Conservation (phyloP, 2,113 vertebrate species). For the Ciconia boyciana region DNA sequence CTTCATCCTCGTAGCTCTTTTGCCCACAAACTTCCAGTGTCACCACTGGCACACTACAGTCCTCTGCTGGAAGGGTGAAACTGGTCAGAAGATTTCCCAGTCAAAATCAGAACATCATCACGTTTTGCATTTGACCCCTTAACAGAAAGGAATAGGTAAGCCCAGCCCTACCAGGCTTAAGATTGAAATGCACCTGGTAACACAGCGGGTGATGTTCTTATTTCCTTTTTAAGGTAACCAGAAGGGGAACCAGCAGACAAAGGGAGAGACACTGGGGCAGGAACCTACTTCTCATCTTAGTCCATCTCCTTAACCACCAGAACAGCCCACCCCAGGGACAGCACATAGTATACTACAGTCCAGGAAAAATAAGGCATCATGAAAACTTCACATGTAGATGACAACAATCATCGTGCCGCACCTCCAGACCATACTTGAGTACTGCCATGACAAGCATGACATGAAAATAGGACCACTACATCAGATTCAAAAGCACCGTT, state of each 20-base stretch:
- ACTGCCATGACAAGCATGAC: too few species aligned
- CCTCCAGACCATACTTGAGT: neutral
- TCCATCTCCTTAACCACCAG: neutral
- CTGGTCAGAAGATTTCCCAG: neutral
- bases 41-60: neutral
- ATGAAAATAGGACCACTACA: neutral
- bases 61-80: neutral
- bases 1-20: neutral
- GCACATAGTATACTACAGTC: neutral
- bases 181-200: neutral
- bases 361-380: neutral
- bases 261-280: neutral
- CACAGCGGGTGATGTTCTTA: accelerated
- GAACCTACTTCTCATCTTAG: neutral
- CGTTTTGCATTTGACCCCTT: neutral
- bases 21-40: neutral
- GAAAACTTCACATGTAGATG: accelerated
- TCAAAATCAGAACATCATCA: neutral
- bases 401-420: accelerated
- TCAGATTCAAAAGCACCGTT: too few species aligned
- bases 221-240: neutral
- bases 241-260: neutral
- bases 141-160: neutral
- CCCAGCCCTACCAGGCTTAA: neutral
- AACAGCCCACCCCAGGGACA: neutral